phyloP scores from a whole-genome alignment of 2,797 vertebrate species.

The Anguilla pacifica region DNA sequence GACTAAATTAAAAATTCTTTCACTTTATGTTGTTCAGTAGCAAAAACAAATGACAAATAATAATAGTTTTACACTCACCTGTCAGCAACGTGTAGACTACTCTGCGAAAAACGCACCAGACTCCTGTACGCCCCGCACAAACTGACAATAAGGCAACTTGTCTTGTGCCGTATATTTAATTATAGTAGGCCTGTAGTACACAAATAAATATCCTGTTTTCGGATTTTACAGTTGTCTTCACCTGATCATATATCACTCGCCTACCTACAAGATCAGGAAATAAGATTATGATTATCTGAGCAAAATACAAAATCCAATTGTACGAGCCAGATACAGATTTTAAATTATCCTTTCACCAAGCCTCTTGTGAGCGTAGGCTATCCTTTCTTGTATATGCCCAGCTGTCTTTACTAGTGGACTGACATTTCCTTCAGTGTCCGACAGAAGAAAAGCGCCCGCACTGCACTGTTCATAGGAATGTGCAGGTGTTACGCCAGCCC shows the following conservation, averaged over 20 bases:
- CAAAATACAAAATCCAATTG: not conserved
- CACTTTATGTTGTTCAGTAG: not conserved
- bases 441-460: constrained; percentile 2
- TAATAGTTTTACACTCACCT: not conserved
- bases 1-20: not conserved
- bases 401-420: not conserved
- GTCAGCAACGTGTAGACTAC: not conserved
- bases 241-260: not conserved
- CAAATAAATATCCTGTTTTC: not conserved
- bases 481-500: constrained; percentile 11
- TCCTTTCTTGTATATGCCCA: not conserved
- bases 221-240: not conserved
- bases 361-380: not conserved
- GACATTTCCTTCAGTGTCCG: not conserved
- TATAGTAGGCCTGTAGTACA: not conserved
- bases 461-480: constrained; percentile 1
- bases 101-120: not conserved
- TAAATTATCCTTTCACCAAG: not conserved
- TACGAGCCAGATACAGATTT: not conserved
- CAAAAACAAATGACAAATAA: not conserved
- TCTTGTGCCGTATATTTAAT: not conserved
- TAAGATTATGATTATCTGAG: not conserved
- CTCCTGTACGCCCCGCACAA: not conserved
- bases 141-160: constrained; percentile 4
- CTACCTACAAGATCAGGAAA: not conserved